These are phyloP conservation scores for Pagrus major DNA, from an alignment of 2,113 vertebrate species.

Conservation along the genomic window DNA sequence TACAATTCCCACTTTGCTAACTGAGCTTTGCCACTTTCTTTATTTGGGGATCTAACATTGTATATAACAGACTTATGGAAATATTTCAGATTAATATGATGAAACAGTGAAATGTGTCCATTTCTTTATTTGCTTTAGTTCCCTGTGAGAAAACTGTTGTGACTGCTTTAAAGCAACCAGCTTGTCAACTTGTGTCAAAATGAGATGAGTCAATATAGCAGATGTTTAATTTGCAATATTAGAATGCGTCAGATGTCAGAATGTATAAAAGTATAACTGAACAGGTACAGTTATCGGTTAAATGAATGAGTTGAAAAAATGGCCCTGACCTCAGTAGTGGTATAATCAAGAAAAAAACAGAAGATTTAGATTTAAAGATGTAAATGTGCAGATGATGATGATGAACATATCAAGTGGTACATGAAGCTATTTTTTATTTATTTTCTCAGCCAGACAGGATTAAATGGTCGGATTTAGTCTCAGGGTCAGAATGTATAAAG, in stretches of 20 bases:
- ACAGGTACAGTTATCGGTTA: too few species aligned
- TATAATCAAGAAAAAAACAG: neutral
- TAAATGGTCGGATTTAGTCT: neutral
- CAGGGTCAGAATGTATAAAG: neutral
- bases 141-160: neutral
- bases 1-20: constrained; percentile 62
- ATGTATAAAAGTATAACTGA: neutral
- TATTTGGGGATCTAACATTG: constrained; percentile 50
- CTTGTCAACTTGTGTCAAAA: constrained; percentile 17
- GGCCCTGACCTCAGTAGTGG: neutral
- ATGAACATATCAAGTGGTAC: neutral
- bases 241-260: too few species aligned
- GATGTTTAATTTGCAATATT: constrained; percentile 28
- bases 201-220: constrained; percentile 12
- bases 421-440: neutral
- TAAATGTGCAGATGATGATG: neutral
- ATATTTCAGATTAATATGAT: constrained; percentile 68
- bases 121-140: constrained; percentile 39
- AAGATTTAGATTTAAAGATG: neutral
- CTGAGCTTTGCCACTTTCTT: constrained; percentile 60
- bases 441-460: neutral
- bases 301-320: neutral
- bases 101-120: constrained; percentile 49
- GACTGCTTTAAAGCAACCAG: neutral
- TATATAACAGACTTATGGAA: constrained; percentile 70